A percentile compares a stretch with the other conserved stretches of the same genome.
Evolutionary conservation across 35 echinoderm and acorn worm genomes (phyloP).

Genomic region (Patiria miniata): DNA sequence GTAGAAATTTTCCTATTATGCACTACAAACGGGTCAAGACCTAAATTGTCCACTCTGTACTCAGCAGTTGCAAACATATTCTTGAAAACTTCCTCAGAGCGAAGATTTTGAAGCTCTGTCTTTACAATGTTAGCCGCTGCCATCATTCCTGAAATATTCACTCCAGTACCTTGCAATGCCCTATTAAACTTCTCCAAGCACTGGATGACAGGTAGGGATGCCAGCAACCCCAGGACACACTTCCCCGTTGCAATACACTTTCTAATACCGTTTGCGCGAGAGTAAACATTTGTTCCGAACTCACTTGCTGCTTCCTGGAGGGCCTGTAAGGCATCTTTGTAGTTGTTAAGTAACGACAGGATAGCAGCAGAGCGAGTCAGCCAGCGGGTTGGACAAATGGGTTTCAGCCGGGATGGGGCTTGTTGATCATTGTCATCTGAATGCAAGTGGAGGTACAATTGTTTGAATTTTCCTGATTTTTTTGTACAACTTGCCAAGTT

Average conservation of each 20-base stretch:
- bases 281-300: constrained; percentile 53
- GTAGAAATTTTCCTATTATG: background rate
- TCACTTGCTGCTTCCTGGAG: constrained; percentile 30
- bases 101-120: background rate
- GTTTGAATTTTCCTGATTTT: constrained; percentile 57
- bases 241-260: constrained; percentile 31
- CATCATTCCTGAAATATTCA: background rate
- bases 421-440: background rate
- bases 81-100: background rate
- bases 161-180: background rate
- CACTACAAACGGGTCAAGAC: background rate
- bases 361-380: constrained; percentile 30
- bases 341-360: constrained; percentile 52
- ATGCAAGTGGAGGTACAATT: constrained; percentile 5
- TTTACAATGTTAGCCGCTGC: background rate
- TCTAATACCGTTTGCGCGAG: constrained; percentile 50
- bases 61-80: background rate
- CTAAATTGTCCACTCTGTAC: too few species aligned
- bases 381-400: constrained; percentile 61
- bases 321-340: constrained; percentile 36
- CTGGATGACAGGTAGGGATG: constrained; percentile 1
- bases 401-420: constrained; percentile 26
- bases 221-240: background rate
- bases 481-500: constrained; percentile 43
- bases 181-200: background rate